A percentile compares a stretch with the other conserved stretches of the same genome.
These are phyloP conservation scores for Epizoanthus rinbou DNA, from an alignment of 92 coral and sea anemone species.

Conservation along the genomic window DNA sequence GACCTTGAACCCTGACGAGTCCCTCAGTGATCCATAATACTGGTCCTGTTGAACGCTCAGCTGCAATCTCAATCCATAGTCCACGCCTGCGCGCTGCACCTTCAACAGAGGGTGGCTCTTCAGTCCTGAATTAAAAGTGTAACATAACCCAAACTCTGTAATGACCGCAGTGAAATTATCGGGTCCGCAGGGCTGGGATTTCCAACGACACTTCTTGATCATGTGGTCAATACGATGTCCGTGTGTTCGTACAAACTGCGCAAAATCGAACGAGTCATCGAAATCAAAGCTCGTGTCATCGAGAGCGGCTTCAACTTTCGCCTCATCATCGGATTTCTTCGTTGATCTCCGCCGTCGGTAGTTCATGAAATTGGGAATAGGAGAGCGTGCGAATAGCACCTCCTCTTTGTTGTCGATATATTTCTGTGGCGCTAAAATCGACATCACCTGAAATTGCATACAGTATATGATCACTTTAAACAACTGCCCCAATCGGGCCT, in stretches of 20 bases:
- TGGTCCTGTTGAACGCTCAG: conserved; percentile 98
- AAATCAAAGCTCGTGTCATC: conserved; percentile 79
- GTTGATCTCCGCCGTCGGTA: conserved; percentile 68
- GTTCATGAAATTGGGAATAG: conserved; percentile 90
- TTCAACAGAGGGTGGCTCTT: conserved; percentile 81
- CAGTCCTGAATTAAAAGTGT: conserved; percentile 92
- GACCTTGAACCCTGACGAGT: conserved; percentile 98
- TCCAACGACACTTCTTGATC: conserved; percentile 98
- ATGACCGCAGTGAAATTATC: conserved; percentile 97
- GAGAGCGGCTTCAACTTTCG: conserved; percentile 76
- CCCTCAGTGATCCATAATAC: conserved; percentile 92
- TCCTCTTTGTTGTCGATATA: conserved; percentile 95
- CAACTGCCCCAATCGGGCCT: too few relatives aligned
- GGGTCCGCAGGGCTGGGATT: conserved; percentile 97
- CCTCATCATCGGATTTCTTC: conserved; percentile 74
- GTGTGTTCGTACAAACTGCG: conserved; percentile 95
- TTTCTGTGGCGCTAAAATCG: conserved; percentile 94
- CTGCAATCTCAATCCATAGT: conserved; percentile 88
- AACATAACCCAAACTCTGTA: conserved; percentile 96
- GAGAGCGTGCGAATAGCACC: conserved; percentile 92
- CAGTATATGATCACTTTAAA: not conserved
- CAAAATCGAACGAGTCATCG: conserved; percentile 91
- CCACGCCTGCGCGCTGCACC: conserved; percentile 97
- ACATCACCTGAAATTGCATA: conserved; percentile 77
- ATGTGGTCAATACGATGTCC: conserved; percentile 99